Evolutionary conservation across 2,113 vertebrate genomes (phyloP), one percentile per base, ranked within the genome.

Genomic region (Notothenia coriiceps): DNA sequence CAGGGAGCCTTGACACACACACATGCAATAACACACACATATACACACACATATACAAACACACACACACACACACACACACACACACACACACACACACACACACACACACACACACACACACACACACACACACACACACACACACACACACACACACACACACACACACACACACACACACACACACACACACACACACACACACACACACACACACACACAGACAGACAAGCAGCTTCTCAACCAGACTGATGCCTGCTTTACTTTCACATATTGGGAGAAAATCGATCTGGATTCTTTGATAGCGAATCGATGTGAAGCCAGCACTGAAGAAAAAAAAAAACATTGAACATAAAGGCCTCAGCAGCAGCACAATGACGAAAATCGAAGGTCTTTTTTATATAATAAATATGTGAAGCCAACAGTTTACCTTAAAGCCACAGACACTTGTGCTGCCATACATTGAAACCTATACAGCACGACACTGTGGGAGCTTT

Each of bases 211-310:
- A 91, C 87, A 11, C 66, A 52, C 2, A 11, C 57, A 22, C 51
- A 63, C 8, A 5, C 86, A 92, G 88, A 10, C 22, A 50, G 6
- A 22, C 57, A 70, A 52, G 10, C 79, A 55, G 56, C n/a, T 14
- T 29, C 62, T 76, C 49, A 56, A 22, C 20, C 70, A 80, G 64
- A 20, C 82, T 70, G 54, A 60, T 83, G 69, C 87, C 94, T 94
- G 94, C 46, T 93, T 96, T 95, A 96, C 95, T 94, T 93, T 93
- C 90, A 95, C 91, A 95, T 94, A 86, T 95, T 94, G 94, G 94
- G 94, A 95, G 93, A 95, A 90, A 88, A 93, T 93, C 88, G 80
- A 94, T 93, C 75, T 55, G 62, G 65, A 80, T 92, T 91, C 83
- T 92, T 91, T 88, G 87, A 91, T 89, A 89, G 79, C 44, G 77